These are phyloP conservation scores for Sus scrofa DNA, from an alignment of 2,113 vertebrate genomes.

Conservation along the genomic window DNA sequence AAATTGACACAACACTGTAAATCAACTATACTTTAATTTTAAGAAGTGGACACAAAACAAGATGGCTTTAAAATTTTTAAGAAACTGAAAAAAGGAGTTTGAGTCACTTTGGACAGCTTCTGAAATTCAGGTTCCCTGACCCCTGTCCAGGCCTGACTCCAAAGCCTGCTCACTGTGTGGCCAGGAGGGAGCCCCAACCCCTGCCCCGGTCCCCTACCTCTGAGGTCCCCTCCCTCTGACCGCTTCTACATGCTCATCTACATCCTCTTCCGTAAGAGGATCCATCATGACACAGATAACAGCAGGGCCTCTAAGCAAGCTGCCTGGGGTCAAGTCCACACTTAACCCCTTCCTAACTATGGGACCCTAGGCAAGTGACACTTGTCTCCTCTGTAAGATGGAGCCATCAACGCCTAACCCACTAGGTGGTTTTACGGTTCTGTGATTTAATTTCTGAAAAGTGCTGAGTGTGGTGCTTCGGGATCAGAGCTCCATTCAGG, in stretches of 20 bases:
- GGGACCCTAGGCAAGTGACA: neutral
- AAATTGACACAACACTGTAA: too few relatives aligned
- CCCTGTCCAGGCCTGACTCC: neutral
- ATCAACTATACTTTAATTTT: too few relatives aligned
- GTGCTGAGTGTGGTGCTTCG: fast-evolving
- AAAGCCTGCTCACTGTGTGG: neutral
- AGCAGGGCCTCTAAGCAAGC: neutral
- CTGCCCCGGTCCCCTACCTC: too few relatives aligned
- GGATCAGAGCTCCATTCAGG: neutral
- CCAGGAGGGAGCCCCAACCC: neutral
- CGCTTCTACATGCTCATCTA: neutral
- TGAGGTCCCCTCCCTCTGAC: neutral
- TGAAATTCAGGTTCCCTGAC: neutral
- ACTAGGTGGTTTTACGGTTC: neutral
- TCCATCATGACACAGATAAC: neutral
- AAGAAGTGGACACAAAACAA: too few relatives aligned
- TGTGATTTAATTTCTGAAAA: neutral
- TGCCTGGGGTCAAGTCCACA: neutral
- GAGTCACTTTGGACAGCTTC: neutral
- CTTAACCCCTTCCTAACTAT: neutral
- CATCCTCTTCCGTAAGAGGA: too few relatives aligned
- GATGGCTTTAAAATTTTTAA: too few relatives aligned
- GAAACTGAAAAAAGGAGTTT: neutral
- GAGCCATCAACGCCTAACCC: neutral
- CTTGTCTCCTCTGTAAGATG: neutral